Evolutionary conservation across 1,140 invertebrate genomes (phyloP).

Genomic region (Drosophila jambulina): DNA sequence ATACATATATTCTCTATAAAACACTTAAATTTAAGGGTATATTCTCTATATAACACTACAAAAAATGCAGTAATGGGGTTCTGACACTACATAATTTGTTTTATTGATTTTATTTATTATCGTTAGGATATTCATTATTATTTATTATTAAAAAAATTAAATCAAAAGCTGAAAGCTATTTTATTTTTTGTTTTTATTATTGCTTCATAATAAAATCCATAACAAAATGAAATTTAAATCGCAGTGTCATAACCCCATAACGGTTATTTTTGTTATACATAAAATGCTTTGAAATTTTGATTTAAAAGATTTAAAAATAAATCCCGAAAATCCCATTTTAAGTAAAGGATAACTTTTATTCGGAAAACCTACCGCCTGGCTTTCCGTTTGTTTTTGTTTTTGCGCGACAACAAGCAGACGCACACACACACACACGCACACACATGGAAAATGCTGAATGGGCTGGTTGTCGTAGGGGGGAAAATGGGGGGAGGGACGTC

Average conservation of each 20-base stretch:
- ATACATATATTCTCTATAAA: background rate
- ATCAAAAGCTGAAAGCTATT: background rate
- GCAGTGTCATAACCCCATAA: background rate
- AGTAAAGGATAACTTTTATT: background rate
- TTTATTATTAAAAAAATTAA: background rate
- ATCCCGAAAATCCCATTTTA: background rate
- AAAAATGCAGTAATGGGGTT: background rate
- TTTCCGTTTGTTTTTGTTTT: slow-evolving; percentile 29
- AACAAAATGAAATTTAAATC: background rate
- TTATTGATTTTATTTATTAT: background rate
- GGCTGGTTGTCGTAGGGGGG: background rate
- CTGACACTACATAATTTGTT: background rate
- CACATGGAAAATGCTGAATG: slow-evolving; percentile 11
- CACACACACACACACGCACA: background rate
- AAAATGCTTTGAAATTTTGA: background rate
- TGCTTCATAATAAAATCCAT: background rate
- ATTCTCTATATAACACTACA: background rate
- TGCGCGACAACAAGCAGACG: slow-evolving; percentile 25
- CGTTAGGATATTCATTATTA: too few species aligned
- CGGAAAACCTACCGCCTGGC: background rate
- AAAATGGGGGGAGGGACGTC: slow-evolving; percentile 12
- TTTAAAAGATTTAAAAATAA: background rate
- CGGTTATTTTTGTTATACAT: background rate
- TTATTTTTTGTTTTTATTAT: background rate
- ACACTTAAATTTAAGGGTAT: background rate